Conservation (phyloP, 2,113 vertebrate species). For the Hiodon alosoides region DNA sequence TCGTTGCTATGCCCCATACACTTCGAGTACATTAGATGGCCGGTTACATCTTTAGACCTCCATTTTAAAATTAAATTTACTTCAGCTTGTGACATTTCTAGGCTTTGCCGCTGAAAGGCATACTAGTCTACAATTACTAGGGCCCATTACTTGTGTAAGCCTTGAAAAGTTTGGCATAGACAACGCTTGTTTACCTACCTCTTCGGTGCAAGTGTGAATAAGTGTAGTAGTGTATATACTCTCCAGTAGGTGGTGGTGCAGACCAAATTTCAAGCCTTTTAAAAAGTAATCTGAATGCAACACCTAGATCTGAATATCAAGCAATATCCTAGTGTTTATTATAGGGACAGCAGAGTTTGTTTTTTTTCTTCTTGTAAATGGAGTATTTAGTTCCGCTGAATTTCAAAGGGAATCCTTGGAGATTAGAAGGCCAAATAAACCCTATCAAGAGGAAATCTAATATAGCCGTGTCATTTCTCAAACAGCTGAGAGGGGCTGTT, state of each 20-base stretch:
- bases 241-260: slow-evolving; percentile 47
- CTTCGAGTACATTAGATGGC: too few relatives aligned
- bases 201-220: neutral
- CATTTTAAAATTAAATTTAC: too few relatives aligned
- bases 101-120: too few relatives aligned
- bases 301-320: neutral
- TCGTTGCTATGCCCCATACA: too few relatives aligned
- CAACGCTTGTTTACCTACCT: too few relatives aligned
- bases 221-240: neutral
- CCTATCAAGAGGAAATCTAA: slow-evolving; percentile 45
- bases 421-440: slow-evolving; percentile 5
- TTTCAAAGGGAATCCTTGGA: slow-evolving; percentile 26
- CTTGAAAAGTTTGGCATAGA: too few relatives aligned
- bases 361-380: slow-evolving; percentile 27
- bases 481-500: slow-evolving; percentile 31
- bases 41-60: too few relatives aligned
- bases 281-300: neutral
- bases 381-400: slow-evolving; percentile 21
- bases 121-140: too few relatives aligned
- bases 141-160: too few relatives aligned
- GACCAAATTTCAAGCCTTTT: neutral
- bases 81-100: too few relatives aligned
- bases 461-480: slow-evolving; percentile 14
- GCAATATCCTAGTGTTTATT: slow-evolving; percentile 20
- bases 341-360: slow-evolving; percentile 7